Percentiles rank a stretch among this genome's conserved stretches.
These are phyloP conservation scores for Melangyna quadrimaculata DNA, from an alignment of 2,888 invertebrate genomes.

Conservation along the genomic window DNA sequence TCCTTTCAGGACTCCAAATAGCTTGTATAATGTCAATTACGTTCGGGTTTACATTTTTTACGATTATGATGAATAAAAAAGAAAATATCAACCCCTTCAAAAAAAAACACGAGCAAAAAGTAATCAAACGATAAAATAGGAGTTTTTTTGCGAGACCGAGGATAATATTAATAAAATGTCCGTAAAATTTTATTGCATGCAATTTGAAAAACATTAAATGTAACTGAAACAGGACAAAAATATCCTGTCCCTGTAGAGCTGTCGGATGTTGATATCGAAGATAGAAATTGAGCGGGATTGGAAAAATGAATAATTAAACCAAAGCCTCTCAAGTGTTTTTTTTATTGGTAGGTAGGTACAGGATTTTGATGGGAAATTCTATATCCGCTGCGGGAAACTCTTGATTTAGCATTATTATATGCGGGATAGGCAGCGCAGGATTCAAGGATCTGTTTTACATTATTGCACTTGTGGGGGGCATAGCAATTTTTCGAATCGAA, in stretches of 20 bases:
- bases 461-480: slow-evolving; percentile 41
- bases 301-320: slow-evolving; percentile 38
- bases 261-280: slow-evolving; percentile 21
- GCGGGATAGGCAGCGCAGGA: background rate
- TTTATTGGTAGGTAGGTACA: slow-evolving; percentile 5
- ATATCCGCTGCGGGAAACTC: background rate
- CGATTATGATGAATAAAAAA: slow-evolving; percentile 34
- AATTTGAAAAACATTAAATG: slow-evolving; percentile 61
- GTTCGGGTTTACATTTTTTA: slow-evolving; percentile 52
- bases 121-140: slow-evolving; percentile 26
- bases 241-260: slow-evolving; percentile 23
- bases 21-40: slow-evolving; percentile 62
- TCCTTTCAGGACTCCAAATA: slow-evolving; percentile 42
- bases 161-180: slow-evolving; percentile 62
- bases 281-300: background rate
- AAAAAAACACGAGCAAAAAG: slow-evolving; percentile 24
- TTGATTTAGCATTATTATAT: background rate
- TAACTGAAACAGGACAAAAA: slow-evolving; percentile 45
- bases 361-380: slow-evolving; percentile 30
- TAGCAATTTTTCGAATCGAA: background rate
- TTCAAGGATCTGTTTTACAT: slow-evolving; percentile 23
- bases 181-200: slow-evolving; percentile 63
- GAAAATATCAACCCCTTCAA: background rate
- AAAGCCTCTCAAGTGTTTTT: slow-evolving; percentile 54
- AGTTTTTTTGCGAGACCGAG: background rate